phyloP scores from a whole-genome alignment of 1,140 invertebrate species.

The Hetaerina americana region DNA sequence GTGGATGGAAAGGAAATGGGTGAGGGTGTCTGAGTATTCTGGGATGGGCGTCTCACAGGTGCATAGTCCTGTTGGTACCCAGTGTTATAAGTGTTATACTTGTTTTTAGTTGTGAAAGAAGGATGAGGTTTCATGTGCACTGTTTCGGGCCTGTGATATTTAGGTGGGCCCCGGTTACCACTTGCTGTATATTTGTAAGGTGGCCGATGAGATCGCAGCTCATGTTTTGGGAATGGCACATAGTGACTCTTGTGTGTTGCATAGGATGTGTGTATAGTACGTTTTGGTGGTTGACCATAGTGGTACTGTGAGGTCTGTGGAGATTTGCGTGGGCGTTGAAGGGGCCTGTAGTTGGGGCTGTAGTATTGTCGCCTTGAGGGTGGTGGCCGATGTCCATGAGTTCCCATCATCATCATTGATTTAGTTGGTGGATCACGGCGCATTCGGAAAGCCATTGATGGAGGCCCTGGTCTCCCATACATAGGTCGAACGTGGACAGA shows the following conservation, averaged over 20 bases:
- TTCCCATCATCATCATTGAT: background rate
- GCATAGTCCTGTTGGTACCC: too few relatives aligned
- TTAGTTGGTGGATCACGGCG: background rate
- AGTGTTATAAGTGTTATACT: too few relatives aligned
- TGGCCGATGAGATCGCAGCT: background rate
- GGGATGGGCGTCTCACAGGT: background rate
- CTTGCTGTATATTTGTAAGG: background rate
- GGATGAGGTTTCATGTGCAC: background rate
- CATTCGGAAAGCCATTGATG: background rate
- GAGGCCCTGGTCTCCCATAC: background rate
- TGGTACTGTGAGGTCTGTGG: background rate
- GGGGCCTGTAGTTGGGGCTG: background rate
- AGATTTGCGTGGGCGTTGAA: background rate
- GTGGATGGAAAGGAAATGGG: background rate
- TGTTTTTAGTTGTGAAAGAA: background rate
- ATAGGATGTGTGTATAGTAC: background rate
- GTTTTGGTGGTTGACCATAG: background rate
- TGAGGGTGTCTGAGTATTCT: background rate
- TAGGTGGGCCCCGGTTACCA: background rate
- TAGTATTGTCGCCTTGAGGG: background rate
- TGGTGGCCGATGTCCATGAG: background rate
- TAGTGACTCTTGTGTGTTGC: background rate
- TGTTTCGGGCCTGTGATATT: background rate
- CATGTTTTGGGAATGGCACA: background rate
- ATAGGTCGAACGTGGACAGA: background rate